Conservation (phyloP, 2,113 vertebrate species). For the Pelusios castaneus region DNA sequence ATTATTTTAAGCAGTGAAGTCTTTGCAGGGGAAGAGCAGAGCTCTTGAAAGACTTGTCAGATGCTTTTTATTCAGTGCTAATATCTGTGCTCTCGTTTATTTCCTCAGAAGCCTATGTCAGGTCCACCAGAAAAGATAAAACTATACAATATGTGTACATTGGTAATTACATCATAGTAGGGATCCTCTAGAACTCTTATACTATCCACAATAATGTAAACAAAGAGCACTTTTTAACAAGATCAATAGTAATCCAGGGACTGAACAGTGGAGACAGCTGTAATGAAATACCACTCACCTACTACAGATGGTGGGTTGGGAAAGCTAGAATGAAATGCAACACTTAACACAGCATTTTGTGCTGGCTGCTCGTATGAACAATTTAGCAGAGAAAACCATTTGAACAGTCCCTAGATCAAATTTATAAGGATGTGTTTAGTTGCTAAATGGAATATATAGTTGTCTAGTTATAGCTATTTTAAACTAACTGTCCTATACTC, state of each 20-base stretch:
- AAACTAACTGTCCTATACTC: neutral
- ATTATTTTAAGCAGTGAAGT: neutral
- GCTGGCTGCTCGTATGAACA: neutral
- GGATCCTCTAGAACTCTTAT: neutral
- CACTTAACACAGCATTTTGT: neutral
- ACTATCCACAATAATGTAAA: neutral
- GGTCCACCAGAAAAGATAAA: neutral
- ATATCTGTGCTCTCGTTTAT: neutral
- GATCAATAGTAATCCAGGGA: neutral
- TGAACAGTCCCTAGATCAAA: neutral
- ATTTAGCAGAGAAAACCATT: neutral
- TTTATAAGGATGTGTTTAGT: neutral
- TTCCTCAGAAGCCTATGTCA: neutral
- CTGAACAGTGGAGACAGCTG: neutral
- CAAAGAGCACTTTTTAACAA: neutral
- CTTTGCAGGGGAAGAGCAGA: neutral
- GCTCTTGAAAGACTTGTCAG: neutral
- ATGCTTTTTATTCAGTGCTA: neutral
- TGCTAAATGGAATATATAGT: neutral
- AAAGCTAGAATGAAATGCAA: neutral
- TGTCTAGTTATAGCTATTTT: neutral
- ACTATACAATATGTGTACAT: neutral
- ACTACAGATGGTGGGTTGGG: neutral
- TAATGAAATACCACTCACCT: neutral
- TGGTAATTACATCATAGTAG: neutral